Percentiles rank a stretch among this genome's conserved stretches.
phyloP scores from a whole-genome alignment of 2,113 vertebrate species.

The Heterotilapia buettikoferi region DNA sequence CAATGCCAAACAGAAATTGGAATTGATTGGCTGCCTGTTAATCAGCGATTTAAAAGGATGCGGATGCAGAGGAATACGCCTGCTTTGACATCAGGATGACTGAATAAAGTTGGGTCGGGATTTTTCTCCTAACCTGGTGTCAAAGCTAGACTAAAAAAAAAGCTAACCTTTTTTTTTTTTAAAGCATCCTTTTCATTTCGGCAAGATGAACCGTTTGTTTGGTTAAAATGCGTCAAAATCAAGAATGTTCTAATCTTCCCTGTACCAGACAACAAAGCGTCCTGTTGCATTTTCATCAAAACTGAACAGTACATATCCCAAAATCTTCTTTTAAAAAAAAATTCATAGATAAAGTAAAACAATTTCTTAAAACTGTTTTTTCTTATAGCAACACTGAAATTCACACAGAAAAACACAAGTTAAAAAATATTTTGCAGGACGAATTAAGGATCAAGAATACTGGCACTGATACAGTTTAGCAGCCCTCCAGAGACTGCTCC shows the following conservation, averaged over 20 bases:
- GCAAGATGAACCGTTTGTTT: neutral
- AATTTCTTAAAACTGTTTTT: neutral
- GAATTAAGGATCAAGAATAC: neutral
- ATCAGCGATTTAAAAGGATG: conserved; percentile 35
- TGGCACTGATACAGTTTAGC: neutral
- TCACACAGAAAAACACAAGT: neutral
- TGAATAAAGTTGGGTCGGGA: neutral
- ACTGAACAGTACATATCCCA: neutral
- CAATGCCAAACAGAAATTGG: conserved; percentile 67
- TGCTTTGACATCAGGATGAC: neutral
- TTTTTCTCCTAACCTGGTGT: neutral
- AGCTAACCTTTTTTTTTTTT: neutral
- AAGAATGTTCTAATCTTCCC: neutral
- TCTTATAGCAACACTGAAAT: neutral
- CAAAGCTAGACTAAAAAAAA: neutral
- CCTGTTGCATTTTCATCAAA: neutral
- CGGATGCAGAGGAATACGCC: neutral
- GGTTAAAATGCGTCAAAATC: neutral
- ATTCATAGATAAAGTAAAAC: neutral
- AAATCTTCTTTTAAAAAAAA: neutral
- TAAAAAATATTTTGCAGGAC: neutral
- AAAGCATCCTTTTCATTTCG: neutral
- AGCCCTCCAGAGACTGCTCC: neutral
- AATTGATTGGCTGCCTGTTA: conserved; percentile 68
- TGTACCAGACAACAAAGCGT: neutral